Conservation (phyloP, 2,888 invertebrate species). For the Drosophila emarginata region DNA sequence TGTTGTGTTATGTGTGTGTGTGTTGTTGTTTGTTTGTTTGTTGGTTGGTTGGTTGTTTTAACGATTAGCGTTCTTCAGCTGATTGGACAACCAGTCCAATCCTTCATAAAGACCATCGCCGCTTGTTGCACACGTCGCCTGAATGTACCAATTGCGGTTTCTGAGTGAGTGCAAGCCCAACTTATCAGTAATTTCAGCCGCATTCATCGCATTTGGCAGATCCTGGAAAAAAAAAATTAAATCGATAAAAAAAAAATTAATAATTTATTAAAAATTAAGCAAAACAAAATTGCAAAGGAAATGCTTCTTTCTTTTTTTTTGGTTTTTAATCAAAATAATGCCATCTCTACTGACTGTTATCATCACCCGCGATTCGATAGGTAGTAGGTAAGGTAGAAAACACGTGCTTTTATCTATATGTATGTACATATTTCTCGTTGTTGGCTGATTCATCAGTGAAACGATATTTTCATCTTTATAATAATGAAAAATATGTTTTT, state of each 20-base stretch:
- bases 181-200: conserved; percentile 99
- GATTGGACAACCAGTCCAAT: conserved; percentile 99
- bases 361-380: not conserved
- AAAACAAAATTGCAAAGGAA: not conserved
- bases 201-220: conserved; percentile 99
- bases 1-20: conserved; percentile 55
- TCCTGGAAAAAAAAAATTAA: conserved; percentile 86
- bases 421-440: not conserved
- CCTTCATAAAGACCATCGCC: conserved; percentile 99
- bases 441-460: not conserved
- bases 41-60: conserved; percentile 83
- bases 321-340: not conserved
- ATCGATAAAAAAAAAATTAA: not conserved
- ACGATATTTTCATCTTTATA: not conserved
- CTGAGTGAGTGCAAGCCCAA: conserved; percentile 98
- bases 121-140: conserved; percentile 98
- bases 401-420: conserved; percentile 1
- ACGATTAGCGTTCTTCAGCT: conserved; percentile 99
- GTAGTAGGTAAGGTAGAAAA: not conserved
- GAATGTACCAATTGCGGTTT: conserved; percentile 99
- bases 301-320: too few relatives aligned
- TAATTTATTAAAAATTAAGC: not conserved
- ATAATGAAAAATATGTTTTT: not conserved
- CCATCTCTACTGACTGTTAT: not conserved
- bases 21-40: conserved; percentile 21